A percentile compares a stretch with the other conserved stretches of the same genome.
These are phyloP conservation scores for Xanthostigma xanthostigma DNA, from an alignment of 2,888 invertebrate genomes.

Conservation along the genomic window DNA sequence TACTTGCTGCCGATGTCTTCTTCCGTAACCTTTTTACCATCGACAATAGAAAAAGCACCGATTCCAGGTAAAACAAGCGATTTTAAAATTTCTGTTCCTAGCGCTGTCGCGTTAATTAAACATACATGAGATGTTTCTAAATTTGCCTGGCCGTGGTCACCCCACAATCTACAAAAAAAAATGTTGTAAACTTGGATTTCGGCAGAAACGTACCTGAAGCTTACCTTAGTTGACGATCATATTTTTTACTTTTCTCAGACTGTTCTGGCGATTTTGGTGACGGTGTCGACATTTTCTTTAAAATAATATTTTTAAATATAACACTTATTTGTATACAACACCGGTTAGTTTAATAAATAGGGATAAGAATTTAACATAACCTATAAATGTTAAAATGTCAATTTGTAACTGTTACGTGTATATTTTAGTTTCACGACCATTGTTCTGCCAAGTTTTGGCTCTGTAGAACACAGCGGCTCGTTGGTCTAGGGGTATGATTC, in stretches of 20 bases:
- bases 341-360: no score
- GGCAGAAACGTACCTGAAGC: constrained; percentile 2
- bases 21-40: constrained; percentile 71
- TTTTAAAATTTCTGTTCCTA: constrained; percentile 91
- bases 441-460: no score
- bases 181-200: background rate
- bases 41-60: constrained; percentile 83
- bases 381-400: no score
- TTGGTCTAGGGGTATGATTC: constrained; percentile 3
- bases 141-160: constrained; percentile 88
- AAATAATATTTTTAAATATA: no score
- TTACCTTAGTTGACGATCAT: constrained; percentile 58
- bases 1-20: constrained; percentile 92
- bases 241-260: constrained; percentile 57
- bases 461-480: background rate
- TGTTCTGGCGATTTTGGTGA: constrained; percentile 48
- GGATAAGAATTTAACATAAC: no score
- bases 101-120: constrained; percentile 80
- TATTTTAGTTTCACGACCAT: no score
- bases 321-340: no score
- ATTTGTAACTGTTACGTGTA: no score
- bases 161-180: constrained; percentile 65
- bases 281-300: constrained; percentile 31
- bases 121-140: constrained; percentile 85
- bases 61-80: constrained; percentile 90